Evolutionary conservation across 2,797 vertebrate species (phyloP).

Genomic region (Peromyscus eremicus): DNA sequence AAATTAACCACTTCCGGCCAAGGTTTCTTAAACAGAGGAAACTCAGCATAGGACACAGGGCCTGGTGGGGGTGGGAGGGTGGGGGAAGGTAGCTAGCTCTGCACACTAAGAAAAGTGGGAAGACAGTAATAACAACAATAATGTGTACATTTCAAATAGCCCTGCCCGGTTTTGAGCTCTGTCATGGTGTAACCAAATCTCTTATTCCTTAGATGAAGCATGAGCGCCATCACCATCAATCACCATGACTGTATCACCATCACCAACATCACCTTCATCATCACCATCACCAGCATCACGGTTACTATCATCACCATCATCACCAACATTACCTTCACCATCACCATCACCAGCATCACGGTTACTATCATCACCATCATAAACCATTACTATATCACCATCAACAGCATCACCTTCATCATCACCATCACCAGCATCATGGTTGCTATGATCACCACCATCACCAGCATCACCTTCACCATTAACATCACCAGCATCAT

Average conservation of each 20-base stretch:
- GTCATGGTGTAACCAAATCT: background rate
- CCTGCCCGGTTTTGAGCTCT: background rate
- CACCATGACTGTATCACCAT: no score
- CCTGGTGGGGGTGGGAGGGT: background rate
- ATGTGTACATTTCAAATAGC: background rate
- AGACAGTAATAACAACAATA: background rate
- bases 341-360: rapidly evolving
- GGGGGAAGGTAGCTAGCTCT: background rate
- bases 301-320: rapidly evolving
- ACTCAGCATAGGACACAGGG: background rate
- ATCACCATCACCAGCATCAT: background rate
- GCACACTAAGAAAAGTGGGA: background rate
- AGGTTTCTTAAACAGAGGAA: background rate
- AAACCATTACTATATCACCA: background rate
- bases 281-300: rapidly evolving
- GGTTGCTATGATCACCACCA: rapidly evolving
- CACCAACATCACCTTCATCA: background rate
- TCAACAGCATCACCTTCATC: rapidly evolving
- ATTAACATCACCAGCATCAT: no score
- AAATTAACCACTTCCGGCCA: background rate
- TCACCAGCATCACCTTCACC: no score
- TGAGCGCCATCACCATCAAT: background rate
- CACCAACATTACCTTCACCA: background rate
- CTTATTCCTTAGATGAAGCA: background rate
- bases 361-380: rapidly evolving